Percentiles rank a stretch among this genome's conserved stretches.
Evolutionary conservation across 37 sponge, comb jelly and placozoan species (phyloP).

Genomic region (Cliona cf. orientalis): DNA sequence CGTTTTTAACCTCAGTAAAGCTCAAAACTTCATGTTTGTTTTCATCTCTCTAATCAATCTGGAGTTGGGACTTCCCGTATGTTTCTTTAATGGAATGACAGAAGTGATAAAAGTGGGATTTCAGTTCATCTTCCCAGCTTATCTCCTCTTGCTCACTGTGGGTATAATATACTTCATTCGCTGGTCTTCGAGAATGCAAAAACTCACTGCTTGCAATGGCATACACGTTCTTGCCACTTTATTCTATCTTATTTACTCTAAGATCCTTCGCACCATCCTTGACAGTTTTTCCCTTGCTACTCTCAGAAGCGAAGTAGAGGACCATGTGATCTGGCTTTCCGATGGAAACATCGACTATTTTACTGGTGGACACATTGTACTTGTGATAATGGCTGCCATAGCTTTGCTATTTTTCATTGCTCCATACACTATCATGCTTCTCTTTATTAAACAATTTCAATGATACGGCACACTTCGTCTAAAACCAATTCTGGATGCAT

Average conservation of each 20-base stretch:
- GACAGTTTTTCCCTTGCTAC: constrained; percentile 26
- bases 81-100: constrained; percentile 75
- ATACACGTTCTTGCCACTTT: constrained; percentile 53
- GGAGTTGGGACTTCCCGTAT: constrained; percentile 57
- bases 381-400: constrained; percentile 21
- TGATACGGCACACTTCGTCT: not conserved
- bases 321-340: constrained; percentile 26
- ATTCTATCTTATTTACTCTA: constrained; percentile 49
- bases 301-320: not conserved
- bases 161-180: constrained; percentile 24
- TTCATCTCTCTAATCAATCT: constrained; percentile 58
- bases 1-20: constrained; percentile 13
- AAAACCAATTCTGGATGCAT: constrained; percentile 37
- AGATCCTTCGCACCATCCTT: constrained; percentile 38
- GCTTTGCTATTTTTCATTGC: constrained; percentile 8
- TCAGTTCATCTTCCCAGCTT: constrained; percentile 63
- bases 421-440: constrained; percentile 14
- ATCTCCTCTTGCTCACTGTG: constrained; percentile 43
- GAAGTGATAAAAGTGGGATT: constrained; percentile 50
- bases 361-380: not conserved
- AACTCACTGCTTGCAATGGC: not conserved
- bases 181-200: constrained; percentile 1
- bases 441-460: constrained; percentile 14
- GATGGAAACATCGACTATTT: constrained; percentile 38
- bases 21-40: constrained; percentile 27